Conservation (phyloP, 1,140 invertebrate species). For the Melanaphis sacchari region DNA sequence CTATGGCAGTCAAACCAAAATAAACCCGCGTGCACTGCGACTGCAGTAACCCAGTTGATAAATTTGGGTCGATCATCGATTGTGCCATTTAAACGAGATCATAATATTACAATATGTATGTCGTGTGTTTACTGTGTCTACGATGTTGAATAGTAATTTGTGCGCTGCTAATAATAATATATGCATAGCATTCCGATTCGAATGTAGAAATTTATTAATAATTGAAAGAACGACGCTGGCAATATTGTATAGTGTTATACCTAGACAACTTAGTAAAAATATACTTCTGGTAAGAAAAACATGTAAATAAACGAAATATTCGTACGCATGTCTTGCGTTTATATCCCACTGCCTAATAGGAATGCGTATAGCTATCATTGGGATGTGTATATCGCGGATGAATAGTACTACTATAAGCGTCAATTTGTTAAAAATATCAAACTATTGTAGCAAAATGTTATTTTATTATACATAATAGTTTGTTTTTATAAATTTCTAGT, state of each 20-base stretch:
- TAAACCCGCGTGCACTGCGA: neutral
- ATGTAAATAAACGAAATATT: neutral
- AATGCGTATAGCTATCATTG: neutral
- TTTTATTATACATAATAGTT: neutral
- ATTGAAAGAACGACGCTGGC: neutral
- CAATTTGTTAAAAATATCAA: neutral
- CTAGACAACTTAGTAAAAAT: neutral
- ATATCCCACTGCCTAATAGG: neutral
- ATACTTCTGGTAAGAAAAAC: neutral
- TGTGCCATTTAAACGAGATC: neutral
- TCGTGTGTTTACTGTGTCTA: neutral
- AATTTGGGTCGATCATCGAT: neutral
- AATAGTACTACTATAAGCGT: neutral
- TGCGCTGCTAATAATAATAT: neutral
- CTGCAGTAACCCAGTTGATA: neutral
- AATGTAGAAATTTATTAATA: constrained; percentile 30
- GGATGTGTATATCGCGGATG: neutral
- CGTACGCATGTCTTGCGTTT: neutral
- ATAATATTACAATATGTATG: constrained; percentile 25
- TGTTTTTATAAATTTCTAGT: neutral
- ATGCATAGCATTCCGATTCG: neutral
- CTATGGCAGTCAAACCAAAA: neutral
- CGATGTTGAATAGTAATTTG: neutral
- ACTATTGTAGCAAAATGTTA: neutral
- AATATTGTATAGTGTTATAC: neutral